phyloP scores from a whole-genome alignment of 2,113 vertebrate species.

The Alouatta palliata region DNA sequence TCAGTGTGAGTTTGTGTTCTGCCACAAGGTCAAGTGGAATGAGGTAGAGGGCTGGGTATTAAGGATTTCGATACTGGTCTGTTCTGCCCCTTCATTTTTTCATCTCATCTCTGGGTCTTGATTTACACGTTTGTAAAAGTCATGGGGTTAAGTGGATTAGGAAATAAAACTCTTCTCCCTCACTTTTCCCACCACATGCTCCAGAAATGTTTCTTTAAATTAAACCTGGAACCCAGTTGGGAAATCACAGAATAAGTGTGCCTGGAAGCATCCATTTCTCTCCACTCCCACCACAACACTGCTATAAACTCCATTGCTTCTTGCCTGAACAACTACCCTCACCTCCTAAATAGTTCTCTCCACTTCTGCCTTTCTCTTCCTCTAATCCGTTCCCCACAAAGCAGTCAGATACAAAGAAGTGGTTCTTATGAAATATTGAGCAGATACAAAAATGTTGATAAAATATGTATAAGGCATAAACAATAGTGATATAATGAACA shows the following conservation, averaged over 20 bases:
- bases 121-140: not conserved
- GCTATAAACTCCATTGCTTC: not conserved
- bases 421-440: slow-evolving; percentile 64
- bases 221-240: not conserved
- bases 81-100: not conserved
- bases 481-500: not conserved
- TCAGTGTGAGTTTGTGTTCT: not conserved
- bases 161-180: not conserved
- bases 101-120: not conserved
- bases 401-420: not conserved
- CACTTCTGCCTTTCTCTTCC: not conserved
- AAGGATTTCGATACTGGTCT: not conserved
- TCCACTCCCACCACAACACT: accelerated
- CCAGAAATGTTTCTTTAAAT: not conserved
- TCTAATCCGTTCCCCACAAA: not conserved
- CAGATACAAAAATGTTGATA: slow-evolving; percentile 51
- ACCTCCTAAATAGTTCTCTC: not conserved
- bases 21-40: too few relatives aligned
- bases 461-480: slow-evolving; percentile 54
- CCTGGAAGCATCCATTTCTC: not conserved
- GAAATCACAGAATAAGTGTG: not conserved
- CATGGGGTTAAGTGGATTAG: not conserved
- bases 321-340: not conserved
- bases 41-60: not conserved
- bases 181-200: not conserved